Evolutionary conservation across 2,888 invertebrate species (phyloP).

Genomic region (Aphodius sticticus): DNA sequence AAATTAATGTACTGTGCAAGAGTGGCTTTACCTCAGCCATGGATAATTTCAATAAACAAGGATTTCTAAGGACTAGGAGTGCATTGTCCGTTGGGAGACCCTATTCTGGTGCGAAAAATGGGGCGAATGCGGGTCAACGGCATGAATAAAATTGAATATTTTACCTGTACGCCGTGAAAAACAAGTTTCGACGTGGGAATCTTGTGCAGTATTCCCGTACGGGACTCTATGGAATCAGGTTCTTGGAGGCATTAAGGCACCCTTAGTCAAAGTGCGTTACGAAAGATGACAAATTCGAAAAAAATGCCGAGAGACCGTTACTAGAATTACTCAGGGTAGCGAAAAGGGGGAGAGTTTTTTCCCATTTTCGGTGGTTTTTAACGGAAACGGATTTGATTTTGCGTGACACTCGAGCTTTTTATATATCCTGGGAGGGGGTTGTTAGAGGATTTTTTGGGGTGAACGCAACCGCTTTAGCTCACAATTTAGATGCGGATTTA

Average conservation of each 20-base stretch:
- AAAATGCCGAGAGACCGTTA: neutral
- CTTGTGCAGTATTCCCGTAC: conserved; percentile 30
- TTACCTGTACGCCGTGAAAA: conserved; percentile 42
- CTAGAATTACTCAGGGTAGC: neutral
- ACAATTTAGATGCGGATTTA: neutral
- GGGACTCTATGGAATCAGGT: conserved; percentile 25
- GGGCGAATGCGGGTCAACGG: conserved; percentile 17
- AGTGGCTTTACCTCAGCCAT: neutral
- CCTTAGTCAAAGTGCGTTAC: neutral
- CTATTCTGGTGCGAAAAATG: conserved; percentile 11
- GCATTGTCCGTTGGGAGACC: neutral
- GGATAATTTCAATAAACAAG: neutral
- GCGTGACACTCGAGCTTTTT: neutral
- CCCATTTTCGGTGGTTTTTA: neutral
- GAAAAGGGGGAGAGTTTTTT: neutral
- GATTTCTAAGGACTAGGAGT: neutral
- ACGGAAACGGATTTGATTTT: neutral
- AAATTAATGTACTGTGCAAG: neutral
- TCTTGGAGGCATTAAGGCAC: neutral
- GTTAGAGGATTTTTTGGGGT: neutral
- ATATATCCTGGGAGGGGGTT: neutral
- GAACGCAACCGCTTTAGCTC: neutral
- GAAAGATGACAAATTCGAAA: neutral
- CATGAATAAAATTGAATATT: conserved; percentile 36
- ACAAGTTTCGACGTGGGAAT: conserved; percentile 46